Percentiles rank a stretch among this genome's conserved stretches.
Evolutionary conservation across 1,140 invertebrate genomes (phyloP).

Genomic region (Ericerus pela): DNA sequence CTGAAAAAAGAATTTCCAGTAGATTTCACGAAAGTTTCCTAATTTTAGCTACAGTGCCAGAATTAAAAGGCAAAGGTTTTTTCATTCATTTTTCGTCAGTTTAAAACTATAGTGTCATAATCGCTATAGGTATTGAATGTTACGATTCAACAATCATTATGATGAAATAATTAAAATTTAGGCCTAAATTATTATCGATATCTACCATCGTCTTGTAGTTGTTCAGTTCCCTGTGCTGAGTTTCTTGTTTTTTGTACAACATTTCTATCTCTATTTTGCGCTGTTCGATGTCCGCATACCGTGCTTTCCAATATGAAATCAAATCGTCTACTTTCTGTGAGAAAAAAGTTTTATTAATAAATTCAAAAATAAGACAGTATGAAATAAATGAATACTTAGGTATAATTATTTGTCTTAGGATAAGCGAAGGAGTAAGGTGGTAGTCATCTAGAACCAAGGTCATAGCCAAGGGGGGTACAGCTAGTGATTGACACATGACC

Average conservation of each 20-base stretch:
- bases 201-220: background rate
- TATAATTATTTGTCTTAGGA: no score
- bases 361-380: no score
- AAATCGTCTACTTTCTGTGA: background rate
- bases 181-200: background rate
- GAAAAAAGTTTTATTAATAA: no score
- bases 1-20: slow-evolving; percentile 7
- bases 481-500: no score
- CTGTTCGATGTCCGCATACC: background rate
- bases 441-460: no score
- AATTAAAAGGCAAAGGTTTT: background rate
- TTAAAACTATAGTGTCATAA: background rate
- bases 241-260: background rate
- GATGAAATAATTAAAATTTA: no score
- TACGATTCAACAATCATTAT: no score
- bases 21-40: background rate
- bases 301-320: background rate
- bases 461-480: no score
- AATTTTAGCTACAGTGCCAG: background rate
- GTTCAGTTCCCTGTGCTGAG: background rate
- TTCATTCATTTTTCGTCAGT: background rate
- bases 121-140: background rate
- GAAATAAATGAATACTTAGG: no score
- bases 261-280: background rate
- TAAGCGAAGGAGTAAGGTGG: no score